Percentiles rank a stretch among this genome's conserved stretches.
These are phyloP conservation scores for Drosophila quadrilineata DNA, from an alignment of 1,140 invertebrate genomes.

Conservation along the genomic window DNA sequence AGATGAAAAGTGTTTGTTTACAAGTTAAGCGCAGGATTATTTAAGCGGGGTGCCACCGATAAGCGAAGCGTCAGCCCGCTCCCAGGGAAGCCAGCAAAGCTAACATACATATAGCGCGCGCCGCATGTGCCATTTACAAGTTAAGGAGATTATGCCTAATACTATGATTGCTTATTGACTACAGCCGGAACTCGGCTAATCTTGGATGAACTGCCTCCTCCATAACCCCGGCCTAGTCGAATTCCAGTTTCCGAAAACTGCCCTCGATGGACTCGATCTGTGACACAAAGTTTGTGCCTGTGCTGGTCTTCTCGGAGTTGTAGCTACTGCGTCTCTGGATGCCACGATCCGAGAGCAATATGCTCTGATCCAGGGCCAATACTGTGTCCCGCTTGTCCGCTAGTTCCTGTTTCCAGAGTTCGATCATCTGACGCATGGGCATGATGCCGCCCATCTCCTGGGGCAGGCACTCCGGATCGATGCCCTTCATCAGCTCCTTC, in stretches of 20 bases:
- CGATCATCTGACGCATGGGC: slow-evolving; percentile 89
- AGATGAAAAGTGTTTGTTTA: slow-evolving; percentile 57
- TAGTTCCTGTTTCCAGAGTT: slow-evolving; percentile 85
- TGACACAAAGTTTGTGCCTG: slow-evolving; percentile 72
- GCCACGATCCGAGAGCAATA: slow-evolving; percentile 83
- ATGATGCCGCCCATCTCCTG: slow-evolving; percentile 89
- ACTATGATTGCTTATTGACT: slow-evolving; percentile 35
- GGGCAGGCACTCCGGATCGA: slow-evolving; percentile 87
- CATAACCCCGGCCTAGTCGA: slow-evolving; percentile 82
- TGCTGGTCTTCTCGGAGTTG: slow-evolving; percentile 73
- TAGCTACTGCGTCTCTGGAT: slow-evolving; percentile 83
- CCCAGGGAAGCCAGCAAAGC: slow-evolving; percentile 47
- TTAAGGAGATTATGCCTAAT: slow-evolving; percentile 58
- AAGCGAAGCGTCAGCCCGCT: slow-evolving; percentile 52
- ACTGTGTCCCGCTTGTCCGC: slow-evolving; percentile 84
- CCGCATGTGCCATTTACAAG: slow-evolving; percentile 37
- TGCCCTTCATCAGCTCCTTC: slow-evolving; percentile 84
- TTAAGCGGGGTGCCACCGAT: slow-evolving; percentile 67
- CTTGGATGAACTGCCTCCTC: not conserved
- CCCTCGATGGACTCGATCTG: slow-evolving; percentile 83
- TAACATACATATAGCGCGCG: no score
- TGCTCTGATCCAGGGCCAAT: slow-evolving; percentile 87
- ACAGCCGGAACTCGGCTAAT: not conserved
- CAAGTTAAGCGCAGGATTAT: slow-evolving; percentile 68
- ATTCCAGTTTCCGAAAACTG: slow-evolving; percentile 88